phyloP scores from a whole-genome alignment of 2,113 vertebrate species.

The Grus americana region DNA sequence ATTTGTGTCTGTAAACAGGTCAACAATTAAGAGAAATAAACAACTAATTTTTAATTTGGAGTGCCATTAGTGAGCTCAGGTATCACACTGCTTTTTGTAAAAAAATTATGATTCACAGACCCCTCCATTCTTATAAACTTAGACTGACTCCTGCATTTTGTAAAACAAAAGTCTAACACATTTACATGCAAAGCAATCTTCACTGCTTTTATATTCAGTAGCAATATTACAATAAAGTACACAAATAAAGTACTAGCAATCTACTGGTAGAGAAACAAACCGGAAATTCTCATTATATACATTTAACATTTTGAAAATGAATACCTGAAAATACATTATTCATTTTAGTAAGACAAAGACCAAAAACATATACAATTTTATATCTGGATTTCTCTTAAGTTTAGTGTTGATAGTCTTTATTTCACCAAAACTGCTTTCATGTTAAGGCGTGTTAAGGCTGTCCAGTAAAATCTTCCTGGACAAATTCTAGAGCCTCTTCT shows the following conservation, averaged over 20 bases:
- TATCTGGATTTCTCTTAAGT: neutral
- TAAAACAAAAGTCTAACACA: neutral
- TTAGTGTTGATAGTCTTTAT: neutral
- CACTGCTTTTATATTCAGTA: neutral
- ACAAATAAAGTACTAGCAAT: neutral
- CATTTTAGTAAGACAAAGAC: neutral
- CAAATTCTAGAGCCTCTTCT: neutral
- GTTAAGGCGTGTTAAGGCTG: neutral
- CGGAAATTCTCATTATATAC: neutral
- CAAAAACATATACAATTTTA: neutral
- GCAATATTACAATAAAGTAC: neutral
- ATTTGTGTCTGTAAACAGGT: slow-evolving; percentile 81
- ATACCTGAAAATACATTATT: neutral
- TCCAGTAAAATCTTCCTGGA: neutral
- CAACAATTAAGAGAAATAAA: neutral
- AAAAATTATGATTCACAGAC: neutral
- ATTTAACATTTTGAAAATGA: neutral
- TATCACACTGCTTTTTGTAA: neutral
- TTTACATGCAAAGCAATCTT: neutral
- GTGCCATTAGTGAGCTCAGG: neutral
- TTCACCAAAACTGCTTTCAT: neutral
- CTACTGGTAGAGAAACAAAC: neutral
- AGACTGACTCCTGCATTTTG: neutral
- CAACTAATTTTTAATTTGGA: neutral
- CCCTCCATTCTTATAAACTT: neutral